Conservation (phyloP, 2,113 vertebrate genomes). For the Chaenogobius annularis region DNA sequence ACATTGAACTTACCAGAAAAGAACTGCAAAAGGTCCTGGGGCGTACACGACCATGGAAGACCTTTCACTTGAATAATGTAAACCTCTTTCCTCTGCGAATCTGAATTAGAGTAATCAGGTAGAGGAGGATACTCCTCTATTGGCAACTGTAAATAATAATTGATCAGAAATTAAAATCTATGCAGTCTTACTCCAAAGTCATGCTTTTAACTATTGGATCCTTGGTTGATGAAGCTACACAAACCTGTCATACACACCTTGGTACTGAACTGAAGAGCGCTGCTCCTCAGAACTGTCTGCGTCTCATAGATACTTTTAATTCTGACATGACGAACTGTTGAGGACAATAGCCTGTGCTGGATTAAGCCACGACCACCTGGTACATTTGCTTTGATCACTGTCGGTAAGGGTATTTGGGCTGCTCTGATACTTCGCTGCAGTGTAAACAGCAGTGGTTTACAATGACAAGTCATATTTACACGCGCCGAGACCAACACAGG, state of each 20-base stretch:
- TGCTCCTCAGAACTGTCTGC: neutral
- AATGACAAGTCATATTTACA: conserved; percentile 51
- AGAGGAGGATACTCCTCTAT: conserved; percentile 76
- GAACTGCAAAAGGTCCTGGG: conserved; percentile 87
- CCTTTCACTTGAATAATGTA: conserved; percentile 87
- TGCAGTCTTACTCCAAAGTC: neutral
- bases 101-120: conserved; percentile 62
- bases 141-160: conserved; percentile 36
- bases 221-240: neutral
- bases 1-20: conserved; percentile 82
- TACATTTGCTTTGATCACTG: neutral
- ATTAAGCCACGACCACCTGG: neutral
- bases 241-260: conserved; percentile 40
- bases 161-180: neutral
- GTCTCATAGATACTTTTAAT: conserved; percentile 4
- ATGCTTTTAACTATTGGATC: neutral
- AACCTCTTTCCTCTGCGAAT: conserved; percentile 67
- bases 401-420: neutral
- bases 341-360: conserved; percentile 13
- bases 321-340: neutral
- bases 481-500: neutral
- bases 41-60: conserved; percentile 85
- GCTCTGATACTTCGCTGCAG: conserved; percentile 48
- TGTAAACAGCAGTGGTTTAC: conserved; percentile 30
- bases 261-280: conserved; percentile 32